Conservation (phyloP, 1,140 invertebrate species). For the Ridgeia piscesae region DNA sequence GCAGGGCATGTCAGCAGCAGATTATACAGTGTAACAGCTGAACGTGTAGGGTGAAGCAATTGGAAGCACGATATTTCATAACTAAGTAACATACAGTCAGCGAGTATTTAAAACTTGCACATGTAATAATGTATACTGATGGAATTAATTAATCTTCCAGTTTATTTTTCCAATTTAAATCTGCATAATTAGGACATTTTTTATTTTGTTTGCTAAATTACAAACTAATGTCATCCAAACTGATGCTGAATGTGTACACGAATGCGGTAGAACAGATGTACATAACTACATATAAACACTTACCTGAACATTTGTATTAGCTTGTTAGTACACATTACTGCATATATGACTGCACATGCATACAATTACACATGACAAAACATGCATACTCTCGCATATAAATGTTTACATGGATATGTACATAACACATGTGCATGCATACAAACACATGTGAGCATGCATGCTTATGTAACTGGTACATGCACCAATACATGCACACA, state of each 20-base stretch:
- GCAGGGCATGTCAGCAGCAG: no score
- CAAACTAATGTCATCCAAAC: background rate
- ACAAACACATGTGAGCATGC: background rate
- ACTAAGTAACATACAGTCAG: no score
- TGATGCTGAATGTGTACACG: background rate
- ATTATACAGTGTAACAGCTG: no score
- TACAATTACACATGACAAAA: background rate
- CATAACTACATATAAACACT: background rate
- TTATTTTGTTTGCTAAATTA: background rate
- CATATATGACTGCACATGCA: background rate
- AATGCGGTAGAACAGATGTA: background rate
- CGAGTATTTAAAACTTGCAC: no score
- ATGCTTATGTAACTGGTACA: background rate
- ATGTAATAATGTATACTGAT: no score
- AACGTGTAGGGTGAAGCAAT: no score
- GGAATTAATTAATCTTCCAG: no score
- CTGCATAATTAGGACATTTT: background rate
- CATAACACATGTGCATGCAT: background rate
- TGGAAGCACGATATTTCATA: no score
- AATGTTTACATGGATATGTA: constrained; percentile 14
- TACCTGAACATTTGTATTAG: background rate
- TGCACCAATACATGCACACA: background rate
- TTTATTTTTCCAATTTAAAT: no score
- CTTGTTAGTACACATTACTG: background rate
- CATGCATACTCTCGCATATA: constrained; percentile 8